phyloP scores from a whole-genome alignment of 2,797 vertebrate species.

The Acanthurus tractus region DNA sequence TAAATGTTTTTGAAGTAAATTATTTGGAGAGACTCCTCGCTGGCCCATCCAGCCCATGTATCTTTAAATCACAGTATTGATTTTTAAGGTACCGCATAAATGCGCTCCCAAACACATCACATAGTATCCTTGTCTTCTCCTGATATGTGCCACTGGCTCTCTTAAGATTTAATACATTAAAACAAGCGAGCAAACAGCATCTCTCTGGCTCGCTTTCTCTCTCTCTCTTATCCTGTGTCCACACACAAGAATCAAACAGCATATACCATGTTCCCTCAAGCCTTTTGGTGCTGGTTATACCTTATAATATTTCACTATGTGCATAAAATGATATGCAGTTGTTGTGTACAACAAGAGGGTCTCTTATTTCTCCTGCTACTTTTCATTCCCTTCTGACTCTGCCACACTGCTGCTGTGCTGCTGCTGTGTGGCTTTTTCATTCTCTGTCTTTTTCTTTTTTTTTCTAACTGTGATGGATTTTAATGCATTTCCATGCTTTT shows the following conservation, averaged over 20 bases:
- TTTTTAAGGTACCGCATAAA: conserved; percentile 77
- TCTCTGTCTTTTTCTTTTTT: conserved; percentile 22
- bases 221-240: conserved; percentile 56
- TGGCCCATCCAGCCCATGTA: conserved; percentile 68
- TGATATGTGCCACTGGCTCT: conserved; percentile 74
- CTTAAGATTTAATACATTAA: conserved; percentile 77
- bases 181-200: conserved; percentile 49
- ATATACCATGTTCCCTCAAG: conserved; percentile 69
- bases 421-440: conserved; percentile 29
- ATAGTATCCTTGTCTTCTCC: conserved; percentile 67
- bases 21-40: conserved; percentile 73
- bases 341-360: conserved; percentile 78
- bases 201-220: conserved; percentile 1
- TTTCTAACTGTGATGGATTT: conserved; percentile 80
- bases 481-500: conserved; percentile 87
- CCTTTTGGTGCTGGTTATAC: conserved; percentile 70
- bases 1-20: conserved; percentile 81
- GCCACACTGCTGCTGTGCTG: conserved; percentile 63
- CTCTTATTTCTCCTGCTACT: conserved; percentile 78
- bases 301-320: conserved; percentile 80
- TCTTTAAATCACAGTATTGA: conserved; percentile 82
- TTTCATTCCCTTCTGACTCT: conserved; percentile 70
- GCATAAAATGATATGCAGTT: conserved; percentile 79
- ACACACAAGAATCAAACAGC: conserved; percentile 64
- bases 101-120: conserved; percentile 58